A percentile compares a stretch with the other conserved stretches of the same genome.
Conservation (phyloP, 2,797 vertebrate species). For the Danio kyathit region DNA sequence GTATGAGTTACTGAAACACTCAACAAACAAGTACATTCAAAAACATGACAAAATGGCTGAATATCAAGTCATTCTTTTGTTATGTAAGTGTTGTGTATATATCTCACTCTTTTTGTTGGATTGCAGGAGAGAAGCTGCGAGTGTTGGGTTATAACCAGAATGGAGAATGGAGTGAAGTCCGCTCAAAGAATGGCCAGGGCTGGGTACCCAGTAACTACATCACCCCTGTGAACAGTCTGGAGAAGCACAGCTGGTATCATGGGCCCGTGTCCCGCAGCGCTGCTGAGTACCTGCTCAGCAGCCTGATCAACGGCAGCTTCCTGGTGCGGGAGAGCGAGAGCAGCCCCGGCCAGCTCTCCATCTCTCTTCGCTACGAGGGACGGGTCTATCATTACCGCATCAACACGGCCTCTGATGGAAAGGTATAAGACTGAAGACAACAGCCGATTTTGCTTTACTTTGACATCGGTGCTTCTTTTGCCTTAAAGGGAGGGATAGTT, state of each 20-base stretch:
- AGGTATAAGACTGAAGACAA: conserved; percentile 78
- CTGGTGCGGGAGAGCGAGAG: conserved; percentile 98
- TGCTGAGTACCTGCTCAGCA: conserved; percentile 96
- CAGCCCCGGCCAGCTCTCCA: conserved; percentile 98
- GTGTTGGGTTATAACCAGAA: conserved; percentile 99
- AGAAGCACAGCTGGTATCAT: conserved; percentile 99
- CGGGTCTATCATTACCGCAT: conserved; percentile 99
- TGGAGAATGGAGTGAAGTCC: conserved; percentile 98
- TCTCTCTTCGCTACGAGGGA: conserved; percentile 97
- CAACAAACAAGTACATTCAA: no score
- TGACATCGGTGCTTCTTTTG: background rate
- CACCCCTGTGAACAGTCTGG: conserved; percentile 98
- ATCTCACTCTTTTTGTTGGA: background rate
- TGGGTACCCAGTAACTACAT: conserved; percentile 99
- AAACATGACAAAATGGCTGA: no score
- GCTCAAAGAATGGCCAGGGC: conserved; percentile 97
- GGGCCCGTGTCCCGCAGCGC: conserved; percentile 97
- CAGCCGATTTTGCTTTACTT: background rate
- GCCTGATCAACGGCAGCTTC: conserved; percentile 98
- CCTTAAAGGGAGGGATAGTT: background rate
- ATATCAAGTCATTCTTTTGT: no score
- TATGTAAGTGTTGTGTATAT: background rate
- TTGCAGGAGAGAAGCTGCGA: conserved; percentile 93
- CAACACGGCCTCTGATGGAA: conserved; percentile 93
- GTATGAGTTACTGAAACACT: background rate